Evolutionary conservation across 2,113 vertebrate species (phyloP).

Genomic region (Nothobranchius furzeri): DNA sequence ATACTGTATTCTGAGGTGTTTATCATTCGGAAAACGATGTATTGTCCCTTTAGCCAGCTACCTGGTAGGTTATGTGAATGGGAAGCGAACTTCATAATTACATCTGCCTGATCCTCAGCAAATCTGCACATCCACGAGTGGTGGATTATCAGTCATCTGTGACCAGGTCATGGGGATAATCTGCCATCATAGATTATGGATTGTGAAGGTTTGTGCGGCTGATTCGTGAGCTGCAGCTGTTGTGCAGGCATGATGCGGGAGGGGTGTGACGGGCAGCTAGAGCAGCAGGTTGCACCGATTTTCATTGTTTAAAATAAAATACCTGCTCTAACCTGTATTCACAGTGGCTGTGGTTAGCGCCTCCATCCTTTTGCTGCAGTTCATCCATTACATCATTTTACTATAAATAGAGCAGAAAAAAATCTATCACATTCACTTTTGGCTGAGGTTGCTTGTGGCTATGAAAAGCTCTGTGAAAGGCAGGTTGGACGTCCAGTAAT

Average conservation of each 20-base stretch:
- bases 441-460: slow-evolving; percentile 33
- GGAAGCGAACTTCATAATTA: not conserved
- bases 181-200: slow-evolving; percentile 20
- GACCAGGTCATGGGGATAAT: not conserved
- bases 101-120: not conserved
- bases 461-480: slow-evolving; percentile 47
- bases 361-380: slow-evolving; percentile 14
- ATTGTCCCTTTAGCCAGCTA: not conserved
- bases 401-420: slow-evolving; percentile 55
- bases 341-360: not conserved
- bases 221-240: slow-evolving; percentile 52
- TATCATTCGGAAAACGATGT: not conserved
- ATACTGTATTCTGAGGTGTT: not conserved
- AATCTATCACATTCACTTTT: slow-evolving; percentile 56
- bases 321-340: slow-evolving; percentile 15
- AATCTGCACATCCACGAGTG: not conserved
- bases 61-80: not conserved
- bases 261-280: slow-evolving; percentile 64
- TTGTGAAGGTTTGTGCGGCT: slow-evolving; percentile 13
- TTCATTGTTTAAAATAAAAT: slow-evolving; percentile 34
- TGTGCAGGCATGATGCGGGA: slow-evolving; percentile 38
- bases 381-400: slow-evolving; percentile 23
- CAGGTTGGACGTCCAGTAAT: slow-evolving; percentile 32
- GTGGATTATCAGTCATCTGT: not conserved
- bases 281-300: slow-evolving; percentile 46